Evolutionary conservation across 2,888 invertebrate species (phyloP), one percentile per base, ranked within the genome.

Genomic region (Furcula furcula): DNA sequence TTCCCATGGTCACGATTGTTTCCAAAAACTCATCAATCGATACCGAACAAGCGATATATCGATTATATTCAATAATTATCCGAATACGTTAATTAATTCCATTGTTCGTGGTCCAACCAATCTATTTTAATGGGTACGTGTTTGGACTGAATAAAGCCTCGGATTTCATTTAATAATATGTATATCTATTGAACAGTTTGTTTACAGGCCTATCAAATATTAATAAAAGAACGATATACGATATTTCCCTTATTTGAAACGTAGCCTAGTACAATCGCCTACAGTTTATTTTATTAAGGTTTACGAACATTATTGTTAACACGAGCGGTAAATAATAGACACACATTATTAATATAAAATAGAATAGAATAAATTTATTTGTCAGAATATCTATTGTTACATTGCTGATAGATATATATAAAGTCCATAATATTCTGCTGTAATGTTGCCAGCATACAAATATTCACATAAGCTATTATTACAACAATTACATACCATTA

Each of bases 131-230:
- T 25, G 13, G 14, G 3, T 13, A 18, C 28, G 28, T 28, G 28
- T 18, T 28, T 5, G 7, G 9, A 7, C 9, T 11, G 7, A 28
- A 10, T 7, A 11, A 28, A 18, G 11, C n/a, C 7, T 26, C 26
- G 11, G 57, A 44, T 42, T 32, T 33, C 40, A 40, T 59, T 64
- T 46, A 36, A 31, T 25, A 53, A 56, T 58, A 44, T 54, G 63
- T 52, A 62, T 61, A 49, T 42, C 59, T 54, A 54, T 69, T 68
- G 37, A 36, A 45, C 40, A 43, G 42, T 39, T 28, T 22, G 45
- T 59, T 53, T 64, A 63, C 67, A 65, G 68, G 61, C 54, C 69
- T 65, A 69, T 61, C 61, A 72, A 73, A 74, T 63, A 71, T 64
- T 56, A 56, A n/a, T n/a, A n/a, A n/a, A 65, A 56, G 61, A 59